A percentile compares a stretch with the other conserved stretches of the same genome.
phyloP scores from a whole-genome alignment of 2,113 vertebrate genomes.

The Strix aluco region DNA sequence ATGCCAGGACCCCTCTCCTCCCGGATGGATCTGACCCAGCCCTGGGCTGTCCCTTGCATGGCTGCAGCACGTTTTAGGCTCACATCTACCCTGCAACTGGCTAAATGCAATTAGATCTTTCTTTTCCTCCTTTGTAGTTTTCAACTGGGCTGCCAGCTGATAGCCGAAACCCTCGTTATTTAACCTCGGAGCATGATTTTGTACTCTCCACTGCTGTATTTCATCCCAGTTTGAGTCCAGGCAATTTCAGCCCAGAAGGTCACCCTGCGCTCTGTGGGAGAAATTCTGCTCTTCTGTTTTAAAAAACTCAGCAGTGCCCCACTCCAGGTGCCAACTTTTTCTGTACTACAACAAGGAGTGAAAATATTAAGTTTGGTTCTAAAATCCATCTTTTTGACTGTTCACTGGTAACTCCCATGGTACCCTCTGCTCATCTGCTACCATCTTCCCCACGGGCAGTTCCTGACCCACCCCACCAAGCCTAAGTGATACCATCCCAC shows the following conservation, averaged over 20 bases:
- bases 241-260: constrained; percentile 34
- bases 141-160: background rate
- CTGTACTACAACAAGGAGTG: background rate
- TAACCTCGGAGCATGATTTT: background rate
- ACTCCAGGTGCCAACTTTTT: background rate
- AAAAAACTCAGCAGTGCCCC: background rate
- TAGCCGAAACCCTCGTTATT: background rate
- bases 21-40: accelerated
- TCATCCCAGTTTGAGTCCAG: background rate
- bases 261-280: background rate
- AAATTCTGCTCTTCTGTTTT: background rate
- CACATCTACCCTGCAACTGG: background rate
- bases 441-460: background rate
- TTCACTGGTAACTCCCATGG: background rate
- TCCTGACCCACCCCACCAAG: background rate
- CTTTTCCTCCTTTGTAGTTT: background rate
- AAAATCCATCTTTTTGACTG: background rate
- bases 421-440: background rate
- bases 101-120: background rate
- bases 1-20: background rate
- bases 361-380: background rate
- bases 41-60: accelerated
- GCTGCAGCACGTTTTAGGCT: background rate
- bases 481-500: background rate
- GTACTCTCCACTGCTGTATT: background rate